Percentiles rank a stretch among this genome's conserved stretches.
phyloP scores from a whole-genome alignment of 2,113 vertebrate genomes.

The Pipa parva region DNA sequence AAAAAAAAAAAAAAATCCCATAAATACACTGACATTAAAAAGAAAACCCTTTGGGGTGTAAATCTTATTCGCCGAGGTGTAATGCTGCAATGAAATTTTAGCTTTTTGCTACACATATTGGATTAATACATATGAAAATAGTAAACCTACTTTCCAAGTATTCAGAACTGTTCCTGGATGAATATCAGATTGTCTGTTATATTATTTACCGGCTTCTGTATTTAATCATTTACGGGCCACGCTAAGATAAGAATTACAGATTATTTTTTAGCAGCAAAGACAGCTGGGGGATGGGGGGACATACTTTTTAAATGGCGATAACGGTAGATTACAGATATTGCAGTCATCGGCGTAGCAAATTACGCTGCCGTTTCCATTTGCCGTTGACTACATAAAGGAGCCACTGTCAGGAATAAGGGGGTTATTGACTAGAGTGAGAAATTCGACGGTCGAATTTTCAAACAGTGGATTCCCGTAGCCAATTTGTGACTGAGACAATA shows the following conservation, averaged over 20 bases:
- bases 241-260: background rate
- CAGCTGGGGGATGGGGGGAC: background rate
- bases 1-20: constrained; percentile 22
- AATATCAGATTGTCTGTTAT: background rate
- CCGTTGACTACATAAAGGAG: too few species aligned
- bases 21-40: constrained; percentile 34
- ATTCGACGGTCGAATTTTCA: too few species aligned
- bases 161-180: background rate
- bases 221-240: constrained; percentile 1
- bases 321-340: too few species aligned
- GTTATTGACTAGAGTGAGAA: too few species aligned
- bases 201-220: constrained; percentile 1
- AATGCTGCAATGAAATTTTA: constrained; percentile 33
- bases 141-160: background rate
- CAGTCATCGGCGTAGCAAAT: too few species aligned
- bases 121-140: constrained; percentile 20
- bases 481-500: too few species aligned
- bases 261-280: background rate
- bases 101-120: constrained; percentile 25
- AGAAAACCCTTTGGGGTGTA: constrained; percentile 18
- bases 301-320: too few species aligned
- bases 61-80: constrained; percentile 32
- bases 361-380: too few species aligned
- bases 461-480: too few species aligned
- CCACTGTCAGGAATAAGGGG: too few species aligned